Evolutionary conservation across 37 sponge, comb jelly and placozoan species (phyloP), one percentile per base, ranked within the genome.

Genomic region (Ephydatia muelleri): DNA sequence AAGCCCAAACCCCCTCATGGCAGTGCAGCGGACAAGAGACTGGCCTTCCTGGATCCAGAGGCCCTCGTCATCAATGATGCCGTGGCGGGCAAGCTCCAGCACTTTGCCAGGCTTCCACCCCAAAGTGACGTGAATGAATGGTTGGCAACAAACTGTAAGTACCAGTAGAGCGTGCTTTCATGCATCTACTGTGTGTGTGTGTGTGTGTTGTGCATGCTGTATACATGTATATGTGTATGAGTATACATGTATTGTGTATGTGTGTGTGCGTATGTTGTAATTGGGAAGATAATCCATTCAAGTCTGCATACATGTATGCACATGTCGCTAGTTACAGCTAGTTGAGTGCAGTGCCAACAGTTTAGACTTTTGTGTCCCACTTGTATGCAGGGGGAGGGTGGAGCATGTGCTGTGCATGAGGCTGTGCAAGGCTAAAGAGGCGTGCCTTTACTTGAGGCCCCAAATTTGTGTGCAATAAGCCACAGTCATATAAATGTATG

Each of bases 111-210:
- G 38, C 83, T 95, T 12, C 92, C 92, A 27, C 85, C 85, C 39
- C 65, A 72, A 43, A 84, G 85, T 5, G 90, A 92, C 36, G 70
- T 83, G 6, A 79, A 89, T 47, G 95, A 95, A 38, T 95, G 95
- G 95, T 85, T 95, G 78, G 95, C 95, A 28, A 95, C 95, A 1
- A 95, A 95, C 65, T 82, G 94, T 94, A 49, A 85, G 91, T 77
- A 72, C 34, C 28, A 22, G 73, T 70, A 33, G 26, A 33, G 6
- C 5, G 8, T 29, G 25, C n/a, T 14, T 34, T 75, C 39, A 4
- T 43, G 47, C 47, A 8, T 43, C 6, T 29, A 32, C 31, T 81
- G 82, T 68, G 82, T 81, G 82, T 81, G 82, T 70, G 70, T 68
- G 70, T 68, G 82, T 81, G 70, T 68, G 70, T 68, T 39, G 66